phyloP scores from a whole-genome alignment of 92 coral and sea anemone genomes.

The Metridium senile region DNA sequence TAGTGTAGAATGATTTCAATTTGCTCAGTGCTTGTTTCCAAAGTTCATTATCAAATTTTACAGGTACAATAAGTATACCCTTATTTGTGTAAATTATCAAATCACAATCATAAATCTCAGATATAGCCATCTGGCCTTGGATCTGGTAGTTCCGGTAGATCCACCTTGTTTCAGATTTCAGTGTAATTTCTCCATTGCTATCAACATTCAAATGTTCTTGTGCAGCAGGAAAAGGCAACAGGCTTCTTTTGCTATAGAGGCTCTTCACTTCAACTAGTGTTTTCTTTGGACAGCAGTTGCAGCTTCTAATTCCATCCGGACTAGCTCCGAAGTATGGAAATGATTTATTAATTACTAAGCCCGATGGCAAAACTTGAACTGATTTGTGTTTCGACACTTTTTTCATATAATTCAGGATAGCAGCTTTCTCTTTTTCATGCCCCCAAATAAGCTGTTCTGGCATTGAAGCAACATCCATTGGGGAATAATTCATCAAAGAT shows the following conservation, averaged over 20 bases:
- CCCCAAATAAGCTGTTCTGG: slow-evolving; percentile 31
- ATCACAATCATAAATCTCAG: slow-evolving; percentile 11
- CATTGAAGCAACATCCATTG: slow-evolving; percentile 11
- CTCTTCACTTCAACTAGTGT: slow-evolving; percentile 29
- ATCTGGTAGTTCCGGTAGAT: slow-evolving; percentile 47
- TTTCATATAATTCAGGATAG: slow-evolving; percentile 5
- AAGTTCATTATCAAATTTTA: slow-evolving; percentile 14
- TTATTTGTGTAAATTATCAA: slow-evolving; percentile 37
- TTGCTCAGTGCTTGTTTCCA: slow-evolving; percentile 14
- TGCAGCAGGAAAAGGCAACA: slow-evolving; percentile 34
- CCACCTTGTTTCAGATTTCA: slow-evolving; percentile 26
- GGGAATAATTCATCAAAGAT: slow-evolving; percentile 21
- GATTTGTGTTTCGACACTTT: slow-evolving; percentile 23
- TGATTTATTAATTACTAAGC: neutral
- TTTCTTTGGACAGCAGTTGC: slow-evolving; percentile 18
- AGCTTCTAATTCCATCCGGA: slow-evolving; percentile 29
- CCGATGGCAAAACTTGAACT: neutral
- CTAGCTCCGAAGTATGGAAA: slow-evolving; percentile 34
- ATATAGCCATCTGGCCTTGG: slow-evolving; percentile 39
- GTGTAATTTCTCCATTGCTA: neutral
- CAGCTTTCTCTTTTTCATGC: slow-evolving; percentile 19
- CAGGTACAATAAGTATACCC: slow-evolving; percentile 41
- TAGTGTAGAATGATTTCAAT: neutral
- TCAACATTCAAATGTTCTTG: slow-evolving; percentile 3
- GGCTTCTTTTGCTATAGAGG: slow-evolving; percentile 20